A percentile compares a stretch with the other conserved stretches of the same genome.
Evolutionary conservation across 2,888 invertebrate species (phyloP).

Genomic region (Elmis aenea): DNA sequence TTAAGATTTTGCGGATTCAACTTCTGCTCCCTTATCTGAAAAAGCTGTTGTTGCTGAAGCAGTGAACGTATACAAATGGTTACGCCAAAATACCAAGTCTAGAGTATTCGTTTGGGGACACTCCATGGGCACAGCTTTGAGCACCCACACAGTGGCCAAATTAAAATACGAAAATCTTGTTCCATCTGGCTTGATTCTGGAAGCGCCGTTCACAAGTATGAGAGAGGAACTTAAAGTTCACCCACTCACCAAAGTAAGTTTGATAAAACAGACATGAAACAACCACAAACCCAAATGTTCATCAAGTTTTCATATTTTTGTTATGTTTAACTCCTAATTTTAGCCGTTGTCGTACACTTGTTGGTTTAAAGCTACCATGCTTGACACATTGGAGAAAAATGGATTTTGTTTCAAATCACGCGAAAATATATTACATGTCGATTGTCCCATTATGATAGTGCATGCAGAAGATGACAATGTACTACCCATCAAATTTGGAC

Average conservation of each 20-base stretch:
- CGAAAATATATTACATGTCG: conserved; percentile 31
- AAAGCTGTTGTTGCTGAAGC: conserved; percentile 37
- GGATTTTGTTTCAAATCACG: conserved; percentile 36
- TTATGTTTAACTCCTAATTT: conserved; percentile 6
- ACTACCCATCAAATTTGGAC: conserved; percentile 33
- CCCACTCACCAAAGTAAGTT: no score
- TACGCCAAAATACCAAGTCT: conserved; percentile 28
- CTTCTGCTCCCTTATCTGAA: conserved; percentile 33
- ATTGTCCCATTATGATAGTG: conserved; percentile 39
- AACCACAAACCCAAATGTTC: no score
- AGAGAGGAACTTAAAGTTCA: conserved; percentile 53
- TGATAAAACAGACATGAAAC: no score
- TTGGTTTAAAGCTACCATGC: conserved; percentile 36
- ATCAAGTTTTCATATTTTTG: no score
- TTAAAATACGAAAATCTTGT: conserved; percentile 20
- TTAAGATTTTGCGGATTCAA: conserved; percentile 41
- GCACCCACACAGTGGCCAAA: conserved; percentile 30
- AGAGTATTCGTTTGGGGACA: conserved; percentile 43
- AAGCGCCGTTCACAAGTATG: conserved; percentile 37
- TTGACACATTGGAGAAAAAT: conserved; percentile 33
- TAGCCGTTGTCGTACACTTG: conserved; percentile 39
- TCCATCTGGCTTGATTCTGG: conserved; percentile 35
- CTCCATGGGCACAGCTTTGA: conserved; percentile 39
- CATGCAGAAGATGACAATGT: conserved; percentile 38
- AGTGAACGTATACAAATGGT: conserved; percentile 37